Evolutionary conservation across 2,888 invertebrate genomes (phyloP), one percentile per base, ranked within the genome.

Genomic region (Danaus chrysippus): DNA sequence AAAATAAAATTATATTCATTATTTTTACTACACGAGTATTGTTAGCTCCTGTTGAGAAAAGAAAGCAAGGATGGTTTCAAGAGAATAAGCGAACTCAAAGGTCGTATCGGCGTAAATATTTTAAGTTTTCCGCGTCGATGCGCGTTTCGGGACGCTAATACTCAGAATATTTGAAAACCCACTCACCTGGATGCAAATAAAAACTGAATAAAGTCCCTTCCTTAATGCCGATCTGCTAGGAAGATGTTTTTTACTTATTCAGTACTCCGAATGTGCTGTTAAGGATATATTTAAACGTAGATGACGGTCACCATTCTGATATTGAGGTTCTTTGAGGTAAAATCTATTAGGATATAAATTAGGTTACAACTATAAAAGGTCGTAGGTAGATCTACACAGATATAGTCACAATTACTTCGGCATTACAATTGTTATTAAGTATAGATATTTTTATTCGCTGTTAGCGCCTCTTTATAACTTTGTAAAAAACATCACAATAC

Each of bases 41-140:
- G 23, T 34, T 34, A 34, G 23, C 23, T 5, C 23, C 23, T 34
- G 23, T 34, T 17, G 17, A 49, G 12, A 56, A 42, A 59, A 65
- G 59, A 46, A 58, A 52, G 41, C 62, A 61, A 67, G 64, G 64
- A 60, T 63, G 23, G 52, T 56, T 63, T 63, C 63, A 65, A 75
- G 73, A 73, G 23, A 3, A 34, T 34, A 73, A 70, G 68, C 61
- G 61, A 46, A 68, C 69, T 68, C 68, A 68, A 75, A 78, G 74
- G 70, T 70, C 72, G 68, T 65, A 61, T 68, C 65, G 70, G 73
- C 71, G 76, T 83, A 80, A 83, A 84, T 81, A 84, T 79, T 82
- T 81, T 76, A 80, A 76, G 74, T 70, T 75, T 73, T 77, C 78
- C 79, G 81, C 71, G 76, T 44, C 68, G 54, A n/a, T 41, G 49